Evolutionary conservation across 1,140 invertebrate genomes (phyloP), one percentile per base, ranked within the genome.

Genomic region (Heterodera carotae): DNA sequence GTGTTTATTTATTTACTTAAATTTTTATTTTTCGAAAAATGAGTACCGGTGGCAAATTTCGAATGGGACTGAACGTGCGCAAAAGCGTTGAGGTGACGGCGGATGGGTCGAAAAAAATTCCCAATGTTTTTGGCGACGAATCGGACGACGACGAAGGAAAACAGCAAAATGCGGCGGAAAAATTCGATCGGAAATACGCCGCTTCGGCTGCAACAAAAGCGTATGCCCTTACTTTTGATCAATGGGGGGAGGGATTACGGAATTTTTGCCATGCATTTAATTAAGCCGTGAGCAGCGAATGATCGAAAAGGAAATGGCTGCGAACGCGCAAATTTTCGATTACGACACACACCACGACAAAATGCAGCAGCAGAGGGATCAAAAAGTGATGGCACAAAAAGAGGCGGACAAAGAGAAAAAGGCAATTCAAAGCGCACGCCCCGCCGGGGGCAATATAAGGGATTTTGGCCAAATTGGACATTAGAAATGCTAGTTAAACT

Each of bases 391-490:
- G 15, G 67, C 68, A 34, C 78, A 79, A 34, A 80, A 74, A 22
- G 59, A 79, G 64, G 78, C 78, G 31, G 78, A 79, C 56, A 70
- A 60, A 33, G 78, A 79, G 27, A 79, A 80, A 48, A 79, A 79
- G 60, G 77, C 75, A 56, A 67, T 18, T 2, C 7, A 39, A 39
- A 39, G 36, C n/a, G 36, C 7, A 43, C 7, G 39, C 7, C 7
- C 39, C 39, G 39, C 39, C 39, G 39, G 7, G 39, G 39, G 39
- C n/a, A n/a, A n/a, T n/a, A n/a, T n/a, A n/a, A n/a, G n/a, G 39
- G 39, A 10, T 43, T 43, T 43, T 56, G 48, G 48, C 12, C 48
- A 56, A 56, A 43, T 8, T 43, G 39, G 39, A 12, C 39, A n/a
- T n/a, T n/a, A n/a, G n/a, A n/a, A n/a, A n/a, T n/a, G n/a, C n/a